Evolutionary conservation across 2,797 vertebrate genomes (phyloP), one percentile per base, ranked within the genome.

Genomic region (Coregonus suidteri): DNA sequence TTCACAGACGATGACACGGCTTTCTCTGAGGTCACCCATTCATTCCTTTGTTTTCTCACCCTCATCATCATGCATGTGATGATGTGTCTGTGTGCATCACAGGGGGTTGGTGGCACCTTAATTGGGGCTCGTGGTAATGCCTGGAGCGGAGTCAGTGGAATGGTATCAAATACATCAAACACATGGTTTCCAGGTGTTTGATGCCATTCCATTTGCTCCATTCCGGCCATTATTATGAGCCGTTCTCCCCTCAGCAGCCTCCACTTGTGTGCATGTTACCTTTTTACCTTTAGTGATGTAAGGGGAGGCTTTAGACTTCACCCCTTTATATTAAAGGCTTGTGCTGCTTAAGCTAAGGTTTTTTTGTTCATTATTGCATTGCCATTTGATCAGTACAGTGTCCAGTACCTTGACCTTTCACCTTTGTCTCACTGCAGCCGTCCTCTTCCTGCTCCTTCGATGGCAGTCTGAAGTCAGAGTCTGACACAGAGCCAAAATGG

Each of bases 401-500:
- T 62, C 4, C 67, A 71, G 15, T 59, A 5, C 65, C 64, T 52
- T 34, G 11, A 54, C 62, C 30, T 35, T 35, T 0, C 30, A 47
- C 18, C 70, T 34, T 5, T 83, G 4, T 84, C 5, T 4, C 52
- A 78, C 52, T 9, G 1, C 79, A 95, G 94, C 93, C 93, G 2
- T 91, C 93, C 2, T 92, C 93, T 71, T 97, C 92, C 83, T 93
- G 91, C 93, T 96, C 92, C 76, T 78, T 94, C 87, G 94, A 97
- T 77, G 88, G 96, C 90, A 89, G 91, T 85, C 85, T 94, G 71
- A 95, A 93, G 84, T 84, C 89, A 2, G 96, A 96, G 79, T 85
- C 88, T 4, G 95, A 96, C 78, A 87, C 91, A 0, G 96, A 97
- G 52, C 94, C 95, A 34, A 95, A 91, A 0, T 99, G 97, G 96